A percentile compares a stretch with the other conserved stretches of the same genome.
These are phyloP conservation scores for Rhinolophus sinicus DNA, from an alignment of 2,113 vertebrate species.

Conservation along the genomic window DNA sequence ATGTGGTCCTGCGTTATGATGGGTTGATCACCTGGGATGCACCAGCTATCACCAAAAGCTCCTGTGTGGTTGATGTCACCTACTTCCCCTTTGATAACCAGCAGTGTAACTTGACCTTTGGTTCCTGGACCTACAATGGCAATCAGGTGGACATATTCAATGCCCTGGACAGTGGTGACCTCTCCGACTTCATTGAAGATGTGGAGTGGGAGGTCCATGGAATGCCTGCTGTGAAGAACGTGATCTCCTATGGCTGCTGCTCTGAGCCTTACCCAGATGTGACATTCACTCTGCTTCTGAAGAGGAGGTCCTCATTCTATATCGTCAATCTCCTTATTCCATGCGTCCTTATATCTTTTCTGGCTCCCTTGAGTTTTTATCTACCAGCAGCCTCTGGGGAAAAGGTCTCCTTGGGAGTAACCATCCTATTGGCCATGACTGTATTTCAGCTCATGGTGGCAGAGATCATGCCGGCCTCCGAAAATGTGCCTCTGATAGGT, in stretches of 20 bases:
- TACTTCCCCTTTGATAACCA: slow-evolving; percentile 98
- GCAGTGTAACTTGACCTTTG: slow-evolving; percentile 97
- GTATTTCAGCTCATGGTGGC: slow-evolving; percentile 99
- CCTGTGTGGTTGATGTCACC: slow-evolving; percentile 96
- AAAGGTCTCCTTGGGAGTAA: slow-evolving; percentile 97
- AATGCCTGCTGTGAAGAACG: slow-evolving; percentile 95
- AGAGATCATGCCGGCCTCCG: slow-evolving; percentile 98
- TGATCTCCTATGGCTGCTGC: slow-evolving; percentile 98
- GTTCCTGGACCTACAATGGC: slow-evolving; percentile 99
- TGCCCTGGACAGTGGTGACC: slow-evolving; percentile 93
- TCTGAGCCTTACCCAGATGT: slow-evolving; percentile 98
- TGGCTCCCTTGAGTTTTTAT: slow-evolving; percentile 97
- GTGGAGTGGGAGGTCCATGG: slow-evolving; percentile 98
- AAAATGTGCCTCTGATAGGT: slow-evolving; percentile 98
- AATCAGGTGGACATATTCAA: slow-evolving; percentile 97
- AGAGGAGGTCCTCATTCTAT: slow-evolving; percentile 97
- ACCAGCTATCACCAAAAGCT: slow-evolving; percentile 97
- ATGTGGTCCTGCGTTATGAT: slow-evolving; percentile 95
- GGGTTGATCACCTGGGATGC: slow-evolving; percentile 97
- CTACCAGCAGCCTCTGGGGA: slow-evolving; percentile 98
- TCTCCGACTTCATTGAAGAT: slow-evolving; percentile 97
- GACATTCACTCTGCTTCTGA: slow-evolving; percentile 95
- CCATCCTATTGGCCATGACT: slow-evolving; percentile 96
- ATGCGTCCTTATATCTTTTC: slow-evolving; percentile 97
- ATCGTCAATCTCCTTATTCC: slow-evolving; percentile 97